Base-by-base conservation (phyloP, 2,888 invertebrate genomes). In the Dromius quadrimaculatus region DNA sequence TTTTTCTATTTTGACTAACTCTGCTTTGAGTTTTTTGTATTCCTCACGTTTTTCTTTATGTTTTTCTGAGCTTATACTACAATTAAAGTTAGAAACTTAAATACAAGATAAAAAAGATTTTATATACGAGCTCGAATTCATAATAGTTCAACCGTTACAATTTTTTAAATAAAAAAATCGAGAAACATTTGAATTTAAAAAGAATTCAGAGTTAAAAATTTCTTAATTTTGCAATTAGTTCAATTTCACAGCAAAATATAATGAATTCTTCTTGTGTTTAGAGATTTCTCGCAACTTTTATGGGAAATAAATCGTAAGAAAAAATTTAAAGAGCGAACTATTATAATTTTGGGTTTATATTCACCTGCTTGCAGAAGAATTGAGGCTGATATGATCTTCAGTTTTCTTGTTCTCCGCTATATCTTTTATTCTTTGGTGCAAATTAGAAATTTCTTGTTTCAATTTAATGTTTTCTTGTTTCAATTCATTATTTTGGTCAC, bases 391-490 rank as follows among this genome's bases (percentile, higher is more conserved):
- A 8, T 32, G 5, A 32, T 9, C 17, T 50, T 23, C 28, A 2
- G 9, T 38, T 13, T 9, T 36, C 17, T 36, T 59, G n/a, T 4
- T 9, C 9, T 32, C 32, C 32, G 9, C 9, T 32, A 59, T 19
- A 20, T 36, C 34, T 22, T 65, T 50, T 28, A 65, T 20, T 34
- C 36, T 50, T 38, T 65, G 11, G 17, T 65, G 17, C 19, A 65
- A 65, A 2, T 65, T 19, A 9, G 15, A 11, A 54, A 54, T 65
- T 34, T 36, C 23, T 54, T 54, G 20, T 9, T 11, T 50, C 13
- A 65, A 47, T 8, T 45, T 64, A 3, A 47, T 47, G 9, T 63
- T 63, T 34, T 64, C 38, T 32, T 64, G 47, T 28, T 47, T 45
- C 32, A 47, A 19, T 32, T 47, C 23, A 11, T 22, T 15, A 34